Evolutionary conservation across 2,797 vertebrate genomes (phyloP).

Genomic region (Limnodromus scolopaceus): DNA sequence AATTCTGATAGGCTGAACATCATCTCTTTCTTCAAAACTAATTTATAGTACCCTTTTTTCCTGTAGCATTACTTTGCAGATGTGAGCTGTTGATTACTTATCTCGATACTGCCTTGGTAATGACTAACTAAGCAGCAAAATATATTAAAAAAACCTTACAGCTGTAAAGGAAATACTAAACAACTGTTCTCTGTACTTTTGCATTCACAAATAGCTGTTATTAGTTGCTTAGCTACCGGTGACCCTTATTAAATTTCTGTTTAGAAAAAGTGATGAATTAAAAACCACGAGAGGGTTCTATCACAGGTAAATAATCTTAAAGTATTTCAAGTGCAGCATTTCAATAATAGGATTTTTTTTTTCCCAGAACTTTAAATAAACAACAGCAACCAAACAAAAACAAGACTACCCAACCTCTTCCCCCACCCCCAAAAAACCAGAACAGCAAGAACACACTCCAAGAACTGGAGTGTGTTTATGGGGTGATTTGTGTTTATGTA

Average conservation of each 20-base stretch:
- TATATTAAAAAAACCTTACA: neutral
- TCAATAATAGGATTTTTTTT: neutral
- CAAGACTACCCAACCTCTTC: neutral
- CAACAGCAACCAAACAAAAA: neutral
- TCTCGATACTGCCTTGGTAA: neutral
- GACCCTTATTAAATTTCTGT: slow-evolving; percentile 50
- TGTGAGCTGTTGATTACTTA: neutral
- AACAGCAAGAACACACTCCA: neutral
- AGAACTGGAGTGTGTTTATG: neutral
- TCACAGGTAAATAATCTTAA: neutral
- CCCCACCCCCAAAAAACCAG: neutral
- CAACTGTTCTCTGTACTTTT: slow-evolving; percentile 21
- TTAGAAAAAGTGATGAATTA: neutral
- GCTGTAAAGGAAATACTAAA: neutral
- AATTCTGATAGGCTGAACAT: neutral
- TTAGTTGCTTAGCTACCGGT: slow-evolving; percentile 72
- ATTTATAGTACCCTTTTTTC: neutral
- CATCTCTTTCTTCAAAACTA: neutral
- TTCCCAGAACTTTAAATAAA: neutral
- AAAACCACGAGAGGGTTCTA: neutral
- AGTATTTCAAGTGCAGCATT: neutral
- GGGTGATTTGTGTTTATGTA: neutral
- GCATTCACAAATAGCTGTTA: slow-evolving; percentile 14
- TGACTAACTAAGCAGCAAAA: neutral
- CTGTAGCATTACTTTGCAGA: neutral